These are phyloP conservation scores for Nemotelus pantherinus DNA, from an alignment of 2,888 invertebrate genomes.

Conservation along the genomic window DNA sequence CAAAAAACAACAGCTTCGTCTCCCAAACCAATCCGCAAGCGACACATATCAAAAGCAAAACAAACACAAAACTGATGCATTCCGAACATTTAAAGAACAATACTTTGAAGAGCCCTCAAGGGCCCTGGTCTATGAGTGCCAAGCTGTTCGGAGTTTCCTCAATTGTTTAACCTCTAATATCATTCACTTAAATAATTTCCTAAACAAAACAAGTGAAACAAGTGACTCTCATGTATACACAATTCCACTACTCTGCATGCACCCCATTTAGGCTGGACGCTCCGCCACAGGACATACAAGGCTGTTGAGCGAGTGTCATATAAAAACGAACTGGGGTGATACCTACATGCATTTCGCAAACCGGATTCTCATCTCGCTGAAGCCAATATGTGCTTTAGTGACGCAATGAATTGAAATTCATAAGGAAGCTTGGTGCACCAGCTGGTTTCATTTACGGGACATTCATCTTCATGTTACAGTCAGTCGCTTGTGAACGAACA, in stretches of 20 bases:
- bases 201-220: slow-evolving; percentile 52
- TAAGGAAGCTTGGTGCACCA: slow-evolving; percentile 2
- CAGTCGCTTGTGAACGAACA: slow-evolving; percentile 4
- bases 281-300: slow-evolving; percentile 1
- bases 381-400: slow-evolving; percentile 23
- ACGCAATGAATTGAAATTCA: not conserved
- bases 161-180: slow-evolving; percentile 52
- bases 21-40: not conserved
- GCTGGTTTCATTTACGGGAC: slow-evolving; percentile 11
- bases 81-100: slow-evolving; percentile 20
- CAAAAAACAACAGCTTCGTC: too few relatives aligned
- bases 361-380: slow-evolving; percentile 1
- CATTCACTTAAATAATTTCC: slow-evolving; percentile 52
- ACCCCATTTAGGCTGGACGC: not conserved
- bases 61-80: slow-evolving; percentile 32
- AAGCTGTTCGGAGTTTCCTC: slow-evolving; percentile 36
- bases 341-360: not conserved
- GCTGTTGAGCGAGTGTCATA: slow-evolving; percentile 1
- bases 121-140: not conserved
- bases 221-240: not conserved
- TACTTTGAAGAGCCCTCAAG: slow-evolving; percentile 45
- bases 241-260: too few relatives aligned
- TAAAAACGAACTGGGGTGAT: slow-evolving; percentile 32
- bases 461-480: slow-evolving; percentile 9
- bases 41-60: slow-evolving; percentile 27